These are phyloP conservation scores for Macrophya annulata DNA, from an alignment of 2,888 invertebrate genomes.

Conservation along the genomic window DNA sequence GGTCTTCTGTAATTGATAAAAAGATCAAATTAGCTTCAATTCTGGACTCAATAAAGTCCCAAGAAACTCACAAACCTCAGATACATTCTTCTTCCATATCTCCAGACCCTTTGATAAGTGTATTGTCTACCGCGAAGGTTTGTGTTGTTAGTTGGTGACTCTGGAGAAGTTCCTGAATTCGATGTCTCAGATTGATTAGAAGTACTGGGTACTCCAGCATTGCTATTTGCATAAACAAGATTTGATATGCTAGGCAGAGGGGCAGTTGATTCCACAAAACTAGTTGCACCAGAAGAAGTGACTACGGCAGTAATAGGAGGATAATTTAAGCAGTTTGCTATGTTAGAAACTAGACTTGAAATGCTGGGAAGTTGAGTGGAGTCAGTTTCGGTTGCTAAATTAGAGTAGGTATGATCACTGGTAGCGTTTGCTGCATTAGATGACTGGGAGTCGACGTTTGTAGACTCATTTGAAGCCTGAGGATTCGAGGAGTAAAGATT, in stretches of 20 bases:
- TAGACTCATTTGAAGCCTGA: not conserved
- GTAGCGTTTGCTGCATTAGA: conserved; percentile 57
- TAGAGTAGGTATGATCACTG: conserved; percentile 71
- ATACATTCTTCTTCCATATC: conserved; percentile 64
- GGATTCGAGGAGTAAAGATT: conserved; percentile 58
- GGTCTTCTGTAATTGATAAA: conserved; percentile 58
- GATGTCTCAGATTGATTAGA: conserved; percentile 60
- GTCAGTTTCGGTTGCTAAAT: conserved; percentile 59
- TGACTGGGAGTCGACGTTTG: conserved; percentile 19
- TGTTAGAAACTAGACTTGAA: conserved; percentile 64
- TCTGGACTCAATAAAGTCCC: not conserved
- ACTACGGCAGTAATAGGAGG: conserved; percentile 57
- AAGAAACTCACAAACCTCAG: conserved; percentile 58
- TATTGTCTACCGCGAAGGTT: conserved; percentile 60
- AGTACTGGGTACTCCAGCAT: conserved; percentile 26
- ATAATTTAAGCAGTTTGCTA: conserved; percentile 59
- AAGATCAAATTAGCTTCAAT: not conserved
- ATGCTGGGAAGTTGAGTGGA: conserved; percentile 65
- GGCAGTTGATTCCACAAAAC: conserved; percentile 54
- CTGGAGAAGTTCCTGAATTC: conserved; percentile 57
- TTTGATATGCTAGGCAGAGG: conserved; percentile 51
- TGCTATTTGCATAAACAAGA: conserved; percentile 39
- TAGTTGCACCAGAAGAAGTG: conserved; percentile 55
- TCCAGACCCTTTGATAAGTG: conserved; percentile 64
- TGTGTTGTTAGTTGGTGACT: conserved; percentile 55